A percentile compares a stretch with the other conserved stretches of the same genome.
These are phyloP conservation scores for Homarus americanus DNA, from an alignment of 1,140 invertebrate genomes.

Conservation along the genomic window DNA sequence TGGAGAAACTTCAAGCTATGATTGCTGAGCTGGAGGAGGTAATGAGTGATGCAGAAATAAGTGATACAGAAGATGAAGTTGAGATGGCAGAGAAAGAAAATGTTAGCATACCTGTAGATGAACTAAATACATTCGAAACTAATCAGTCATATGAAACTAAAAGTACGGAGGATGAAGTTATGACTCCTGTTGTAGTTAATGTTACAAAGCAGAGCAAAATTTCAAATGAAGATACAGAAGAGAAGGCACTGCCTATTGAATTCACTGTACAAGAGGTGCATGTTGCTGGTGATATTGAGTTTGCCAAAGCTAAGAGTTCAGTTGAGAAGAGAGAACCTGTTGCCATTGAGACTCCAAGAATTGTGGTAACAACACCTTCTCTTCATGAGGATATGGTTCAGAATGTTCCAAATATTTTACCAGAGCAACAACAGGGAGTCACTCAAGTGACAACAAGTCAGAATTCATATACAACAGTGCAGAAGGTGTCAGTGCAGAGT, in stretches of 20 bases:
- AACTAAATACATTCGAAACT: neutral
- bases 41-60: constrained; percentile 64
- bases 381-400: constrained; percentile 13
- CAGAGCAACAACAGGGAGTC: neutral
- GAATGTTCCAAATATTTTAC: neutral
- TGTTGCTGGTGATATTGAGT: constrained; percentile 70
- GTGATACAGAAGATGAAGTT: constrained; percentile 29
- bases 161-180: neutral
- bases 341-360: neutral
- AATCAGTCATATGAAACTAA: neutral
- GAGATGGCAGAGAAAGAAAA: neutral
- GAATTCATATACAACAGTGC: neutral
- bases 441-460: neutral
- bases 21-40: constrained; percentile 74
- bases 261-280: constrained; percentile 66
- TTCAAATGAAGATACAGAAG: neutral
- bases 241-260: constrained; percentile 38
- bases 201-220: neutral
- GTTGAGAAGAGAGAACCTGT: constrained; percentile 8
- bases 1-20: constrained; percentile 74
- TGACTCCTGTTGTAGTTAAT: neutral
- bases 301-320: constrained; percentile 60
- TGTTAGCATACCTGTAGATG: neutral
- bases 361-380: constrained; percentile 34
- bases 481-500: constrained; percentile 47